These are phyloP conservation scores for Thalassophryne amazonica DNA, from an alignment of 2,797 vertebrate genomes.

Conservation along the genomic window DNA sequence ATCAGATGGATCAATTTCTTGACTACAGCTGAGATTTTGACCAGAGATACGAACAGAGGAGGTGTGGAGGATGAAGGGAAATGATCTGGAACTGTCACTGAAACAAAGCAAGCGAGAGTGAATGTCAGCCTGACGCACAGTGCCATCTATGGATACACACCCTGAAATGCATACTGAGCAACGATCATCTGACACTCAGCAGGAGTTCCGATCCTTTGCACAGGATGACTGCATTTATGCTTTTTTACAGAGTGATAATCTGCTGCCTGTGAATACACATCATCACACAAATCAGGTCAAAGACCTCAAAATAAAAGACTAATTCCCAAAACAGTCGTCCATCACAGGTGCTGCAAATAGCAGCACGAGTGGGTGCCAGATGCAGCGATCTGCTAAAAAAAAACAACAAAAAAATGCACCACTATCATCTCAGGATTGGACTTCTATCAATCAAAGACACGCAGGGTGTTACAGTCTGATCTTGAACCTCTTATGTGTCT, in stretches of 20 bases:
- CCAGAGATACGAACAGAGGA: conserved; percentile 15
- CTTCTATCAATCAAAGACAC: conserved; percentile 2
- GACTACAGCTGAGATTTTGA: conserved; percentile 33
- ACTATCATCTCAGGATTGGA: neutral
- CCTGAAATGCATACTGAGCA: conserved; percentile 65
- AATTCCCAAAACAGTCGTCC: neutral
- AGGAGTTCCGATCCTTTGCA: neutral
- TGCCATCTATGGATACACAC: conserved; percentile 77
- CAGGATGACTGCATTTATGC: neutral
- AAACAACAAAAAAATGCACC: neutral
- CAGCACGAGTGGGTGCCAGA: too few relatives aligned
- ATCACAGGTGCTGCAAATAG: neutral
- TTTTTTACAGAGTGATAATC: neutral
- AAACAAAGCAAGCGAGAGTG: conserved; percentile 21
- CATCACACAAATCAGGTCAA: neutral
- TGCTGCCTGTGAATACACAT: neutral
- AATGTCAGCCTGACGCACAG: conserved; percentile 68
- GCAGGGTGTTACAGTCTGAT: neutral
- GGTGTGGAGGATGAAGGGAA: conserved; percentile 14
- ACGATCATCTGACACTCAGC: neutral
- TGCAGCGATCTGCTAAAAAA: neutral
- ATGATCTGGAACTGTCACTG: conserved; percentile 38
- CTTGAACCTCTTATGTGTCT: neutral
- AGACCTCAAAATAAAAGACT: neutral
- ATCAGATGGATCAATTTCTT: conserved; percentile 28